A percentile compares a stretch with the other conserved stretches of the same genome.
Evolutionary conservation across 2,113 vertebrate genomes (phyloP).

Genomic region (Epinephelus fuscoguttatus): DNA sequence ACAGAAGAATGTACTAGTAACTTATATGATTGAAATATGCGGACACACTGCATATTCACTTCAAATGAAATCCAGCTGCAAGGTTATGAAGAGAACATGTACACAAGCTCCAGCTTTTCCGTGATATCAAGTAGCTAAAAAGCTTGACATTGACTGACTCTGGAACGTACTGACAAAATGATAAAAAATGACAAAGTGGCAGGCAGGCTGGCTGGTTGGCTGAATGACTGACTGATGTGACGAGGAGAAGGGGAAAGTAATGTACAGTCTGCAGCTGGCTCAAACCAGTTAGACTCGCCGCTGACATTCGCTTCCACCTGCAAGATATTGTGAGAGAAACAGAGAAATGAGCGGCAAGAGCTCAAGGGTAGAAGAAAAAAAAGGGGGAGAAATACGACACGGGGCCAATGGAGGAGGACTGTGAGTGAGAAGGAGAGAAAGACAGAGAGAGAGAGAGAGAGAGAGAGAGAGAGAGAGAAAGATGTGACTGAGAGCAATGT

Average conservation of each 20-base stretch:
- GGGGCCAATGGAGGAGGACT: constrained; percentile 19
- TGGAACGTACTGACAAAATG: constrained; percentile 24
- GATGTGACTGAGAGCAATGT: constrained; percentile 72
- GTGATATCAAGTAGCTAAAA: constrained; percentile 48
- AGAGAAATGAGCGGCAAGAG: constrained; percentile 13
- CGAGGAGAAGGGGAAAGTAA: constrained; percentile 23
- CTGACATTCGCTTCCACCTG: constrained; percentile 61
- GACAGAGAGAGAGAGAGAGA: not conserved
- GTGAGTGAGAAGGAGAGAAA: constrained; percentile 33
- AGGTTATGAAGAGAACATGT: not conserved
- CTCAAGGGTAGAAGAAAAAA: constrained; percentile 8
- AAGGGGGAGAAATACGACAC: constrained; percentile 9
- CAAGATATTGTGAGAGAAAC: constrained; percentile 35
- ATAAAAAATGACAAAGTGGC: constrained; percentile 41
- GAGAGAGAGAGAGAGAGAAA: constrained; percentile 20
- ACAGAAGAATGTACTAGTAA: not conserved
- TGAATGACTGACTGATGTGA: constrained; percentile 56
- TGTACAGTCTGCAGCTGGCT: constrained; percentile 27
- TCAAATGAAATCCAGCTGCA: constrained; percentile 15
- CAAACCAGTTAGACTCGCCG: constrained; percentile 22
- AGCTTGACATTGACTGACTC: constrained; percentile 40
- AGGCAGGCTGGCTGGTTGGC: constrained; percentile 5
- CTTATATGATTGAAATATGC: not conserved
- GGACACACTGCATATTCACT: not conserved
- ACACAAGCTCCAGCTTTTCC: not conserved